Percentiles rank a stretch among this genome's conserved stretches.
Evolutionary conservation across 2,888 invertebrate species (phyloP).

Genomic region (Automeris io): DNA sequence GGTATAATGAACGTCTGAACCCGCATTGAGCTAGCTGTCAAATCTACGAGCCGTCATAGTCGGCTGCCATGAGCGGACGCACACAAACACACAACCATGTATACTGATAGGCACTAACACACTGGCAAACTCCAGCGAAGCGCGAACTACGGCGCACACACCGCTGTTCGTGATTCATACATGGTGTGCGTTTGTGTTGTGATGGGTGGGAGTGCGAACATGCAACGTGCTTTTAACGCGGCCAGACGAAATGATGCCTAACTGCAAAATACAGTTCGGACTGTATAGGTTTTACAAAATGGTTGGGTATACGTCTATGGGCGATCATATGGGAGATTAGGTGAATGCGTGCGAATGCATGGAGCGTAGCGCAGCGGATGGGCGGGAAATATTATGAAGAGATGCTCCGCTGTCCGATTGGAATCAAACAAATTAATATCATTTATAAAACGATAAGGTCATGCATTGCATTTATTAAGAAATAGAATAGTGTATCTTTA

Average conservation of each 20-base stretch:
- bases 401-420: conserved; percentile 41
- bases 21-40: conserved; percentile 79
- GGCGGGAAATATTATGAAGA: conserved; percentile 59
- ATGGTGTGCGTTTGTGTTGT: conserved; percentile 57
- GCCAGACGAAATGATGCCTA: conserved; percentile 73
- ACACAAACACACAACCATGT: conserved; percentile 60
- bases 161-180: conserved; percentile 60
- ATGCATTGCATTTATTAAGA: too few relatives aligned
- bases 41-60: conserved; percentile 78
- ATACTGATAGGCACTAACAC: conserved; percentile 64
- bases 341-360: conserved; percentile 72
- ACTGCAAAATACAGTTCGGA: conserved; percentile 59
- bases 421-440: conserved; percentile 36
- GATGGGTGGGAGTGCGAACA: conserved; percentile 76
- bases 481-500: too few relatives aligned
- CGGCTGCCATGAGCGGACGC: conserved; percentile 74
- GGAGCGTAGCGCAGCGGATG: conserved; percentile 57
- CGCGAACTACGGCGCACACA: conserved; percentile 59
- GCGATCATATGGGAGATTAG: conserved; percentile 72
- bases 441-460: conserved; percentile 16
- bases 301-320: conserved; percentile 65
- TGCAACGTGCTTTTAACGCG: conserved; percentile 72
- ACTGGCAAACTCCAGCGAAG: conserved; percentile 68
- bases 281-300: conserved; percentile 66
- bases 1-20: conserved; percentile 75